phyloP scores from a whole-genome alignment of 2,888 invertebrate genomes.

The Leptinotarsa peninsularis region DNA sequence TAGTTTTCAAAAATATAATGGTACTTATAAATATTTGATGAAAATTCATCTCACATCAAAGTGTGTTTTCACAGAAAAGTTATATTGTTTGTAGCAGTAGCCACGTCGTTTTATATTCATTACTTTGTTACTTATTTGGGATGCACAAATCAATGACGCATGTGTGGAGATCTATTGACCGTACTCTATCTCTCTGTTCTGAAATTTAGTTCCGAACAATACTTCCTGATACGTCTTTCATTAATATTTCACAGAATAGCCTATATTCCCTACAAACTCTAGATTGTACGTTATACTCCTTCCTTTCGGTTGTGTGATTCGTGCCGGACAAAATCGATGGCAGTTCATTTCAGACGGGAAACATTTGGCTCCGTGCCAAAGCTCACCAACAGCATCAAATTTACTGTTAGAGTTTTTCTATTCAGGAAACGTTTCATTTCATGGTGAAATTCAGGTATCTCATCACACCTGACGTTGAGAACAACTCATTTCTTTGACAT shows the following conservation, averaged over 20 bases:
- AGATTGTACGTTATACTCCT: slow-evolving; percentile 16
- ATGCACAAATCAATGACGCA: no score
- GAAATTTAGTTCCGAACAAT: no score
- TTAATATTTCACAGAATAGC: slow-evolving; percentile 12
- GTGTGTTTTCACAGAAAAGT: no score
- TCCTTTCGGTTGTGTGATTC: slow-evolving; percentile 22
- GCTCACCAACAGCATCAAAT: slow-evolving; percentile 46
- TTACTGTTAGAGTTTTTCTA: slow-evolving; percentile 3
- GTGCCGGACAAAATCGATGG: slow-evolving; percentile 50
- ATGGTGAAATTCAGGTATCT: not conserved
- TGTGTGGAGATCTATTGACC: no score
- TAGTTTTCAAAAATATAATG: no score
- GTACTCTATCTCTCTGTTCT: no score
- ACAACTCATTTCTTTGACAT: not conserved
- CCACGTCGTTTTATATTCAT: no score
- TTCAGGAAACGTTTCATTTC: not conserved
- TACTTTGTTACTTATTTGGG: no score
- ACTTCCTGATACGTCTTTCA: not conserved
- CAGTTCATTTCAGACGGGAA: slow-evolving; percentile 52
- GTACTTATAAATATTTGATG: no score
- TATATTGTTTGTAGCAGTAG: no score
- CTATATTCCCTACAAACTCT: slow-evolving; percentile 23
- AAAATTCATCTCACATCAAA: no score
- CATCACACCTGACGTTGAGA: not conserved
- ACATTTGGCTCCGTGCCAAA: slow-evolving; percentile 55